Conservation (phyloP, 2,113 vertebrate genomes). For the Picathartes gymnocephalus region DNA sequence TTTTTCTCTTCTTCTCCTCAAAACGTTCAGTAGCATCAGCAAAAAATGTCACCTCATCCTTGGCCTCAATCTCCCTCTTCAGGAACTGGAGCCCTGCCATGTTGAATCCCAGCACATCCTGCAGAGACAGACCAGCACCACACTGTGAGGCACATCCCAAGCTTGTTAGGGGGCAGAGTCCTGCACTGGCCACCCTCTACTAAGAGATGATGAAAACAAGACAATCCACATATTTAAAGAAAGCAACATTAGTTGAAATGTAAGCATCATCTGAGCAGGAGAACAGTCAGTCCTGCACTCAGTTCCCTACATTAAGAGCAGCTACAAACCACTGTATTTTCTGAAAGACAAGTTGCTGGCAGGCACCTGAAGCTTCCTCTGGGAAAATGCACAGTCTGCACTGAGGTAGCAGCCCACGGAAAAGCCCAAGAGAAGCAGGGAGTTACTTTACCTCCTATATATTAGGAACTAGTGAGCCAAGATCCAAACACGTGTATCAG, state of each 20-base stretch:
- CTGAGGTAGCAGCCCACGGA: background rate
- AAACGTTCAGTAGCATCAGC: constrained; percentile 87
- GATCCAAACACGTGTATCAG: background rate
- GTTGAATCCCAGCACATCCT: constrained; percentile 95
- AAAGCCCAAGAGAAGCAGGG: background rate
- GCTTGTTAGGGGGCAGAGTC: background rate
- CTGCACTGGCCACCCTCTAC: background rate
- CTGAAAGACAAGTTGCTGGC: background rate
- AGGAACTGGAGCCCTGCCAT: constrained; percentile 89
- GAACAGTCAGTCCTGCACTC: background rate
- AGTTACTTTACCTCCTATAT: background rate
- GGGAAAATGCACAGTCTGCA: background rate
- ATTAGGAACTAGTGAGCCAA: background rate
- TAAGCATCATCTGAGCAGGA: background rate
- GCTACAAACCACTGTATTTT: background rate
- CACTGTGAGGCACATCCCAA: background rate
- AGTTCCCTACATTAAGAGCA: background rate
- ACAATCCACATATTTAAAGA: background rate
- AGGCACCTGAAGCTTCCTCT: background rate
- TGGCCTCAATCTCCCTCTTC: constrained; percentile 88
- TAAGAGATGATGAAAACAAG: background rate
- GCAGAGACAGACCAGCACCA: background rate
- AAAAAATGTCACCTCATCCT: constrained; percentile 93
- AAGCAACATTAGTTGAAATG: background rate
- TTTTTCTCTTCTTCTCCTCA: constrained; percentile 84